phyloP scores from a whole-genome alignment of 2,888 invertebrate species.

The Limnephilus auricula region DNA sequence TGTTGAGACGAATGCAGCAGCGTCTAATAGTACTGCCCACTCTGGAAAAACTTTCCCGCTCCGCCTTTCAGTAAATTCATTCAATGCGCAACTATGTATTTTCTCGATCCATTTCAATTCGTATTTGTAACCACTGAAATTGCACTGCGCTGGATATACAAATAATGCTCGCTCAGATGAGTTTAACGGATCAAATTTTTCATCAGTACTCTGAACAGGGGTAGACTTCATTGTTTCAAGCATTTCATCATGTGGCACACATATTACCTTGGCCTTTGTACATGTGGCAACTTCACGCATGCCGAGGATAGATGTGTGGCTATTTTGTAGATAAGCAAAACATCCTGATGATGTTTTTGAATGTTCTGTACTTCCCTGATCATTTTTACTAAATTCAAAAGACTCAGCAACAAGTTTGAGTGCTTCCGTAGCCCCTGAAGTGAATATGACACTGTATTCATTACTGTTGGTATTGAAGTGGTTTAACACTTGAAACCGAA shows the following conservation, averaged over 20 bases:
- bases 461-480: constrained; percentile 89
- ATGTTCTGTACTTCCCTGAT: constrained; percentile 67
- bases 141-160: constrained; percentile 94
- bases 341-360: constrained; percentile 74
- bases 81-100: constrained; percentile 80
- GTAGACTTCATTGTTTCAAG: constrained; percentile 70
- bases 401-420: constrained; percentile 90
- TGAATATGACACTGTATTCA: constrained; percentile 93
- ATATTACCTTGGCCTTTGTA: constrained; percentile 77
- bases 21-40: constrained; percentile 91
- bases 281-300: constrained; percentile 86
- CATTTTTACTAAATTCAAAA: constrained; percentile 80
- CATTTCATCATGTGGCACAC: constrained; percentile 80
- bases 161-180: constrained; percentile 78
- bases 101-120: constrained; percentile 84
- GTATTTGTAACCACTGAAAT: constrained; percentile 95
- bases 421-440: constrained; percentile 94
- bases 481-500: constrained; percentile 88
- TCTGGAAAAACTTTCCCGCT: constrained; percentile 73
- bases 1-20: constrained; percentile 89
- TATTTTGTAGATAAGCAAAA: constrained; percentile 91
- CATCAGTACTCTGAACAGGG: constrained; percentile 68
- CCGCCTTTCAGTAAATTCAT: constrained; percentile 72
- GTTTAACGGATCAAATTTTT: constrained; percentile 59
- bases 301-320: constrained; percentile 97